Evolutionary conservation across 2,113 vertebrate genomes (phyloP), one percentile per base, ranked within the genome.

Genomic region (Gnathonemus echidnorhynchus): DNA sequence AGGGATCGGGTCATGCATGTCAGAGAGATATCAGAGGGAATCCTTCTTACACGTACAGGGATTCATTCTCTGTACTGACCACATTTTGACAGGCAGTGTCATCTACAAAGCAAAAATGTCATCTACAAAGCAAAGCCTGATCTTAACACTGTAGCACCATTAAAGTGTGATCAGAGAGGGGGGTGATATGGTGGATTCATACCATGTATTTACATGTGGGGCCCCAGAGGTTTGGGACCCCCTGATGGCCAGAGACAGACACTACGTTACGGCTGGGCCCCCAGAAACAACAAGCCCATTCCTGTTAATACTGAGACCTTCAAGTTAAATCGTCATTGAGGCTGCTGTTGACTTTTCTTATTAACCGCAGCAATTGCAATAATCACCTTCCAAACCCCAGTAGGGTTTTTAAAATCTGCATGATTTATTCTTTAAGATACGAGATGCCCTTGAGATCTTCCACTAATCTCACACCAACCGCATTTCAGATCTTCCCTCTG

Each of bases 401-500:
- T 77, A 39, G 39, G 83, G 39, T 11, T 48, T 85, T 85, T 85
- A n/a, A 10, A 21, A 48, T 85, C 45, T 10, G 39, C 39, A 42
- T 42, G 2, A 85, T 85, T n/a, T 85, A 85, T 15, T 45, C 7
- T 83, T 45, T 39, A 21, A 45, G 31, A 45, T 42, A 83, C 15
- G 11, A 83, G 77, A 70, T 45, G 77, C 42, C 15, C 15, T 19
- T 21, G 39, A 83, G 77, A 6, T 45, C 45, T n/a, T 42, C 42
- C 6, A 48, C 17, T 11, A 35, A 42, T 48, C 35, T 35, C 19
- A 39, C 83, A 48, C 21, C 45, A 5, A n/a, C 21, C 83, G 8
- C 21, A 15, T 49, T 83, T 0, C 91, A 96, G 95, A 84, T 95
- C 53, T 96, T 95, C 17, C 95, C 95, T 0, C 92, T 97, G 27